Percentiles rank a stretch among this genome's conserved stretches.
Conservation (phyloP, 2,888 invertebrate genomes). For the Campoplex nolae region DNA sequence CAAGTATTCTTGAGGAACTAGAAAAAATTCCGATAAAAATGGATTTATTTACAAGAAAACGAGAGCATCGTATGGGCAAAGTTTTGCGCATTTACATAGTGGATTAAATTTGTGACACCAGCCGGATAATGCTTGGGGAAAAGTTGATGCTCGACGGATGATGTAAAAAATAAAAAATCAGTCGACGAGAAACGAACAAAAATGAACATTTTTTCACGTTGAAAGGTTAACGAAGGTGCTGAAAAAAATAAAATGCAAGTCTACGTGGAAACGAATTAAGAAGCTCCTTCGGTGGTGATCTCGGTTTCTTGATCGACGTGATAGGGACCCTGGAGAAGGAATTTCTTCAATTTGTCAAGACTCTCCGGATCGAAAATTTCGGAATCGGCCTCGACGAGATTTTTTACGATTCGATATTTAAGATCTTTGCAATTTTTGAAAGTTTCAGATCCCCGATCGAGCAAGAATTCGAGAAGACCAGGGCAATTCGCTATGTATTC, state of each 20-base stretch:
- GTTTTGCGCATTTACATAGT: not conserved
- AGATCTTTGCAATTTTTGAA: slow-evolving; percentile 90
- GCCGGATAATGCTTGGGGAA: not conserved
- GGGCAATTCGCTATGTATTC: slow-evolving; percentile 89
- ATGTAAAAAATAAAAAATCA: too few relatives aligned
- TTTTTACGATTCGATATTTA: slow-evolving; percentile 90
- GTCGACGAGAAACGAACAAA: too few relatives aligned
- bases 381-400: slow-evolving; percentile 86
- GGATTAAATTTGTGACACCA: not conserved
- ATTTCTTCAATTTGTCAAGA: slow-evolving; percentile 88
- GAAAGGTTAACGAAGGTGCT: too few relatives aligned
- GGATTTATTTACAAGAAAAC: slow-evolving; percentile 58
- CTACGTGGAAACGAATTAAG: slow-evolving; percentile 19
- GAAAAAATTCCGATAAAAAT: not conserved
- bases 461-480: slow-evolving; percentile 91
- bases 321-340: slow-evolving; percentile 92
- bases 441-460: slow-evolving; percentile 90
- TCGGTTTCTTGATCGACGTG: slow-evolving; percentile 89
- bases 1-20: too few relatives aligned
- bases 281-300: slow-evolving; percentile 90
- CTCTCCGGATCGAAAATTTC: slow-evolving; percentile 88
- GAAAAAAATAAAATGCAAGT: not conserved
- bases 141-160: too few relatives aligned
- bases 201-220: not conserved
- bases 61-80: not conserved